Evolutionary conservation across 2,888 invertebrate genomes (phyloP), one percentile per base, ranked within the genome.

Genomic region (Timema podura): DNA sequence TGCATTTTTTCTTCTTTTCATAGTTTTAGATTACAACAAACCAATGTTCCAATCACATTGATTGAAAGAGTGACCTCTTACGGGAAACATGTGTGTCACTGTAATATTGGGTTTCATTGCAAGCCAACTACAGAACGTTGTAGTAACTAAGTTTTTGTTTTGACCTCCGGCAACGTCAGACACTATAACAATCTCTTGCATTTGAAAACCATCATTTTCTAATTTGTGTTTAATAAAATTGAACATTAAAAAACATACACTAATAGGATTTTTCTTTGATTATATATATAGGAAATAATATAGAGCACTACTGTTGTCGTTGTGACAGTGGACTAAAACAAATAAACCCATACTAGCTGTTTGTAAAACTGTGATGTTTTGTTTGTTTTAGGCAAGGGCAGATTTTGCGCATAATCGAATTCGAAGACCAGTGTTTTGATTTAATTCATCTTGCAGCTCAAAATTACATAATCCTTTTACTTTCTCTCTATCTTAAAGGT

Each of bases 311-410:
- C 13, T 5, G 1, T 30, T 30, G 30, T 30, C 30, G 3, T 30
- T 30, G 30, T 11, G 11, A 6, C 59, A 5, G 10, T 59, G 59
- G 44, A 15, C 16, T 5, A 5, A 11, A 59, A 15, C 11, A 59
- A 59, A 59, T 59, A 59, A 59, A 15, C 5, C 16, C 59, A 15
- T 44, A 15, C 10, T 9, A 59, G n/a, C n/a, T 11, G 16, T 59
- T 59, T 59, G 16, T 59, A 59, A 59, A 59, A 59, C 59, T 6
- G 57, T 15, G 11, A 13, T 5, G 59, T 59, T 59, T 15, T n/a
- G 30, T 30, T 30, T 2, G 30, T 30, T 30, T 30, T 30, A 30
- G 30, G 30, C 1, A 30, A 30, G 30, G 30, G 30, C 30, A 30
- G 30, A 30, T 30, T 30, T 30, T 30, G 30, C 2, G 30, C 30